These are phyloP conservation scores for Trilocha varians DNA, from an alignment of 2,888 invertebrate species.

Conservation along the genomic window DNA sequence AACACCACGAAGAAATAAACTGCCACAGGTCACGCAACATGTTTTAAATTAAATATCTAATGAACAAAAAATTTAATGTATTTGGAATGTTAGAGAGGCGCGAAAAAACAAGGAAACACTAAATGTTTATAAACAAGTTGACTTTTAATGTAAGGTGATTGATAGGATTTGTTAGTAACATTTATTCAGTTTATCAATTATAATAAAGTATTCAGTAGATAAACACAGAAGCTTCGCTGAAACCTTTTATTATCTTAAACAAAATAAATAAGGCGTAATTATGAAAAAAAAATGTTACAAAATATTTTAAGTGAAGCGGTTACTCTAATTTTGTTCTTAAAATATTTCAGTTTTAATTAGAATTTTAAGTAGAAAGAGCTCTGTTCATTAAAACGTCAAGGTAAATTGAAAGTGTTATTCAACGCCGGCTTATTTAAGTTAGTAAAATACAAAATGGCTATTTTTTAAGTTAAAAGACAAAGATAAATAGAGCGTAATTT, in stretches of 20 bases:
- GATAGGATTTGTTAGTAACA: no score
- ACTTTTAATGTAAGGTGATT: no score
- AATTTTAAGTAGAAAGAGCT: neutral
- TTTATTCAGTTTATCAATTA: no score
- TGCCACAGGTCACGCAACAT: constrained; percentile 23
- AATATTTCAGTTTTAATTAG: neutral
- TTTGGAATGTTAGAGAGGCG: neutral
- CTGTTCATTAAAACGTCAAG: neutral
- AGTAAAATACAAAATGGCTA: neutral
- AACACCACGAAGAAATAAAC: constrained; percentile 23
- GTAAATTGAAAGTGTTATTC: neutral
- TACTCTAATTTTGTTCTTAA: neutral
- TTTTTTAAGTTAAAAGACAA: neutral
- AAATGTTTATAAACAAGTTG: no score
- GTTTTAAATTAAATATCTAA: constrained; percentile 6
- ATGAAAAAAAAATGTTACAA: neutral
- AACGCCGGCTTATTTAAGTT: neutral
- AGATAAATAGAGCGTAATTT: neutral
- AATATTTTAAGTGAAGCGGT: neutral
- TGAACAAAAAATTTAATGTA: constrained; percentile 1
- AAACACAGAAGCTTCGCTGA: no score
- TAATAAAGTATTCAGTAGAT: no score
- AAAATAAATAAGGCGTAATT: neutral
- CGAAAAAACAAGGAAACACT: no score
- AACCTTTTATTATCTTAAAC: neutral